A percentile compares a stretch with the other conserved stretches of the same genome.
Conservation (phyloP, 2,797 vertebrate genomes). For the Phrynocephalus guinanensis region DNA sequence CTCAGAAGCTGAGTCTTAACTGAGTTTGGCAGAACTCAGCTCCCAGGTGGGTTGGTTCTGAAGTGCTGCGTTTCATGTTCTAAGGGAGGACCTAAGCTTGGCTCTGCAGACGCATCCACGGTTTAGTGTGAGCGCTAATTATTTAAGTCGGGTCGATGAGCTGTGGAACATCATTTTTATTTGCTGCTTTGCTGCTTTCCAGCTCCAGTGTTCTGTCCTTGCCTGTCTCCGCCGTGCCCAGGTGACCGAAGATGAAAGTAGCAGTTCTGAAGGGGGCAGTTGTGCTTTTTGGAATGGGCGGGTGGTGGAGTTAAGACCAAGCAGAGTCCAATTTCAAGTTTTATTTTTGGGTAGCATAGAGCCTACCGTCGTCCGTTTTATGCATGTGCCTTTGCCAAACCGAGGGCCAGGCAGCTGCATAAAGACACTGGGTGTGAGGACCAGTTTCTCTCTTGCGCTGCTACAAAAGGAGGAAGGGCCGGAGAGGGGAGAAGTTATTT, state of each 20-base stretch:
- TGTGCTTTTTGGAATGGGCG: neutral
- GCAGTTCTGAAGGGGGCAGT: neutral
- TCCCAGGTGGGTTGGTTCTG: no score
- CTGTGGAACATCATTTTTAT: neutral
- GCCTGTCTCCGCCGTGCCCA: no score
- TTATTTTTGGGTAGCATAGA: slow-evolving; percentile 18
- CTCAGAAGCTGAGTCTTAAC: neutral
- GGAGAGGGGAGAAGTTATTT: no score
- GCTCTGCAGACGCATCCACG: neutral
- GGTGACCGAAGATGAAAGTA: neutral
- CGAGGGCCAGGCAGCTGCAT: neutral
- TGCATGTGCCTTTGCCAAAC: neutral
- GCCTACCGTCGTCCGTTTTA: neutral
- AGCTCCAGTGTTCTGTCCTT: neutral
- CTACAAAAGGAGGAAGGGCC: neutral
- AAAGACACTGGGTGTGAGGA: neutral
- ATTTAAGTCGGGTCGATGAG: neutral
- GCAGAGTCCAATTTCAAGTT: slow-evolving; percentile 17
- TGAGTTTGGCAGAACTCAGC: neutral
- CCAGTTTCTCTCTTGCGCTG: slow-evolving; percentile 18
- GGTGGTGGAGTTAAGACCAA: neutral
- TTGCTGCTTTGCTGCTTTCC: neutral
- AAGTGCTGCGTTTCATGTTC: neutral
- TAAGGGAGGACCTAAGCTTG: no score
- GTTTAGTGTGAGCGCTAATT: neutral